A percentile compares a stretch with the other conserved stretches of the same genome.
phyloP scores from a whole-genome alignment of 2,113 vertebrate species.

The Nerophis ophidion region DNA sequence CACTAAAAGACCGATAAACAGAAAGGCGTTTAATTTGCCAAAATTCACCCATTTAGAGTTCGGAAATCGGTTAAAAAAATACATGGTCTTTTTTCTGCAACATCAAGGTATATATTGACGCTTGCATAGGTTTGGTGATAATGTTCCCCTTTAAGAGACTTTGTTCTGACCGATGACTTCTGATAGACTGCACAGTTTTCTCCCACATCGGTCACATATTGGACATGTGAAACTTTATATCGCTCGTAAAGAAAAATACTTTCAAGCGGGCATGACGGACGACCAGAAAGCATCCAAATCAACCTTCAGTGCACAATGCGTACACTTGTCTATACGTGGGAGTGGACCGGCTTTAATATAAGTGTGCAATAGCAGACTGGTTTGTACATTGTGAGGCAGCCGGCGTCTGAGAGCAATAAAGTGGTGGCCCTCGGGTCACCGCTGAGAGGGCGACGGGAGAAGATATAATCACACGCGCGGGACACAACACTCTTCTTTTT shows the following conservation, averaged over 20 bases:
- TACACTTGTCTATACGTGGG: slow-evolving; percentile 21
- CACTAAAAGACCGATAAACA: no score
- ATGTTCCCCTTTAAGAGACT: no score
- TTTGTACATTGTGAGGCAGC: slow-evolving; percentile 77
- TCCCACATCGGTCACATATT: slow-evolving; percentile 39
- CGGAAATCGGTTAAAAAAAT: no score
- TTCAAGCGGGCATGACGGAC: not conserved
- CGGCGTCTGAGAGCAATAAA: slow-evolving; percentile 81
- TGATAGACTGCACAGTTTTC: no score
- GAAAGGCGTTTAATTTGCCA: no score
- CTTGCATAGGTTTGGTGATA: no score
- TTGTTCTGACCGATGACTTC: no score
- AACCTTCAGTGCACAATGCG: not conserved
- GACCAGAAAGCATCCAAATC: slow-evolving; percentile 31
- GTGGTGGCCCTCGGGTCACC: slow-evolving; percentile 73
- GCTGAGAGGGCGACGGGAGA: slow-evolving; percentile 72
- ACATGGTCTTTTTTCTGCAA: no score
- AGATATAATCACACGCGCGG: slow-evolving; percentile 79
- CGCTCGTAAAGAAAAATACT: not conserved
- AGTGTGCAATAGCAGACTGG: slow-evolving; percentile 74
- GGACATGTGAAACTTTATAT: slow-evolving; percentile 29
- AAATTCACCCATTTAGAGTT: no score
- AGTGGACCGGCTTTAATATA: slow-evolving; percentile 71
- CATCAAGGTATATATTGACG: no score
- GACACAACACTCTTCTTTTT: slow-evolving; percentile 77